Conservation (phyloP, 2,888 invertebrate species). For the Coelogynopora nodosa region DNA sequence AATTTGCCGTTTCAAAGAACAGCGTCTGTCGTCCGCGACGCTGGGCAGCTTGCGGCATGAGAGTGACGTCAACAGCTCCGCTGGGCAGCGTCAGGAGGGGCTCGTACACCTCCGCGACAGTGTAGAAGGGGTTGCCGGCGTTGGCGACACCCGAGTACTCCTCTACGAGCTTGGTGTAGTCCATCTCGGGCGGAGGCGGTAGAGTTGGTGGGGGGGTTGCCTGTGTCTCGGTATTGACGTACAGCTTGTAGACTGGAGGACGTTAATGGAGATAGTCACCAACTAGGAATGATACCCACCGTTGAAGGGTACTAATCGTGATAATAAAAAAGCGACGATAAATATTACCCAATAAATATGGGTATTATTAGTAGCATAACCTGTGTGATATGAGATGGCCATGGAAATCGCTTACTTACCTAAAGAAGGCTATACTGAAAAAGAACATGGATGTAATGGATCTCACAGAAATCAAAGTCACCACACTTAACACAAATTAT, state of each 20-base stretch:
- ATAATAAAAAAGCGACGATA: no score
- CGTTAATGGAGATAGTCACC: no score
- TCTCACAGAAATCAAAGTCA: no score
- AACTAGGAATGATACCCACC: no score
- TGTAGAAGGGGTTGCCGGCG: constrained; percentile 30
- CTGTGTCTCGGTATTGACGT: neutral
- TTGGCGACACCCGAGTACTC: neutral
- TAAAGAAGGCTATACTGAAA: no score
- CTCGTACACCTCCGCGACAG: constrained; percentile 26
- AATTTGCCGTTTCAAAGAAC: neutral
- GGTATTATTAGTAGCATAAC: no score
- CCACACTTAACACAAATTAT: no score
- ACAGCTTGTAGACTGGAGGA: constrained; percentile 20
- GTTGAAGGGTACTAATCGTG: no score
- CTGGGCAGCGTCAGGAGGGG: constrained; percentile 4
- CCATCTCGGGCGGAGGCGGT: neutral
- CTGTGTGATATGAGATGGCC: no score
- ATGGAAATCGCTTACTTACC: no score
- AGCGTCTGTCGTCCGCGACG: neutral
- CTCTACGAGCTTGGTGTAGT: constrained; percentile 7
- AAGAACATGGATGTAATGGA: no score
- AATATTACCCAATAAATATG: no score
- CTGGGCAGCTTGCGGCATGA: neutral
- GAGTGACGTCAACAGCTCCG: neutral
- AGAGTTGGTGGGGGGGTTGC: constrained; percentile 1